Conservation (phyloP, 2,888 invertebrate genomes). For the Furcula furcula region DNA sequence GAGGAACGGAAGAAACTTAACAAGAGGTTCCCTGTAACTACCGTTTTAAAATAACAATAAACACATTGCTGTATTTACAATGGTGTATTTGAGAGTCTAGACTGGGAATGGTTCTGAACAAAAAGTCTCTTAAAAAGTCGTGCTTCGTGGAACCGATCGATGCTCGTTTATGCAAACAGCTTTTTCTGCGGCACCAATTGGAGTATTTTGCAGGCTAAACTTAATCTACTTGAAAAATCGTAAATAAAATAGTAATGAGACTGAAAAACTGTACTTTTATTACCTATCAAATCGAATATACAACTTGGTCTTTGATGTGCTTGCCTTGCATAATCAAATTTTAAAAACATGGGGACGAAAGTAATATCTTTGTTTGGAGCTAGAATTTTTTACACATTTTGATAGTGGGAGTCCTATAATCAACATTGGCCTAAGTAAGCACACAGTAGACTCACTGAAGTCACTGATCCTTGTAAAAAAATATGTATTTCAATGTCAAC, state of each 20-base stretch:
- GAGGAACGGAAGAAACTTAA: too few species aligned
- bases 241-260: too few species aligned
- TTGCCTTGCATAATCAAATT: too few species aligned
- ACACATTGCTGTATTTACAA: background rate
- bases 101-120: slow-evolving; percentile 3
- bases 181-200: background rate
- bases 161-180: slow-evolving; percentile 1
- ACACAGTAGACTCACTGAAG: background rate
- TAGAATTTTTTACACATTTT: background rate
- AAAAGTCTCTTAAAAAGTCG: slow-evolving; percentile 14
- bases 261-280: too few species aligned
- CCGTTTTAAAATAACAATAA: background rate
- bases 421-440: too few species aligned
- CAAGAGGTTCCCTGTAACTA: too few species aligned
- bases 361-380: background rate
- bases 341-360: background rate
- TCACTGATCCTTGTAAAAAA: too few species aligned
- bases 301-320: too few species aligned
- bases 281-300: too few species aligned
- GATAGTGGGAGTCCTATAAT: background rate
- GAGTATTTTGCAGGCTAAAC: too few species aligned
- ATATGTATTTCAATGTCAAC: background rate
- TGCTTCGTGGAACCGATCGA: slow-evolving; percentile 9
- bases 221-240: too few species aligned
- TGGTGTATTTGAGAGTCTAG: slow-evolving; percentile 13